Conservation (phyloP, 2,113 vertebrate species). For the Oriolus oriolus region DNA sequence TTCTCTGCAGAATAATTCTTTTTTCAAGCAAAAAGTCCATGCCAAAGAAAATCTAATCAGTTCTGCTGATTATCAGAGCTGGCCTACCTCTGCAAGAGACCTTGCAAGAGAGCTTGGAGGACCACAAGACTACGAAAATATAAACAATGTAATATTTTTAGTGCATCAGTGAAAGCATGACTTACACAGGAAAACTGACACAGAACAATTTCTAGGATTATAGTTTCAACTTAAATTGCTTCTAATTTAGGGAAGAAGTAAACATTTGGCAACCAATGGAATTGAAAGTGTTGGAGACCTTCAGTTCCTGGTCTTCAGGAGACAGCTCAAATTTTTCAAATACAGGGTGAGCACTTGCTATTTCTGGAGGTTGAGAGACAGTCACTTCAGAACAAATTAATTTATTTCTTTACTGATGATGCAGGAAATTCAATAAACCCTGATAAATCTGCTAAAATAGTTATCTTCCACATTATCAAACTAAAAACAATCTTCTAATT, state of each 20-base stretch:
- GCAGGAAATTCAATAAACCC: not conserved
- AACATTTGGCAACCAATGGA: not conserved
- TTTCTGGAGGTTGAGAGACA: not conserved
- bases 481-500: not conserved
- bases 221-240: not conserved
- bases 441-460: not conserved
- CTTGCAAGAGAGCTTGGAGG: not conserved
- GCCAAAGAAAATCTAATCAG: not conserved
- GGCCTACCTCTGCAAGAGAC: not conserved
- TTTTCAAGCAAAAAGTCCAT: not conserved
- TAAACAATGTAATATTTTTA: not conserved
- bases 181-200: not conserved
- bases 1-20: not conserved
- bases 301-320: not conserved
- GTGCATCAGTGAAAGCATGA: not conserved
- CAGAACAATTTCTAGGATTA: not conserved
- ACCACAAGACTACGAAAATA: not conserved
- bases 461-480: not conserved
- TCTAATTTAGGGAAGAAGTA: not conserved
- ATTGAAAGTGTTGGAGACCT: not conserved
- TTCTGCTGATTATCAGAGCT: not conserved
- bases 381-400: not conserved
- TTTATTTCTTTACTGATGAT: not conserved
- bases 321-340: not conserved
- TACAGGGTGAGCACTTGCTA: not conserved